Percentiles rank a stretch among this genome's conserved stretches.
Evolutionary conservation across 2,888 invertebrate genomes (phyloP).

Genomic region (Caenorhabditis virilis): DNA sequence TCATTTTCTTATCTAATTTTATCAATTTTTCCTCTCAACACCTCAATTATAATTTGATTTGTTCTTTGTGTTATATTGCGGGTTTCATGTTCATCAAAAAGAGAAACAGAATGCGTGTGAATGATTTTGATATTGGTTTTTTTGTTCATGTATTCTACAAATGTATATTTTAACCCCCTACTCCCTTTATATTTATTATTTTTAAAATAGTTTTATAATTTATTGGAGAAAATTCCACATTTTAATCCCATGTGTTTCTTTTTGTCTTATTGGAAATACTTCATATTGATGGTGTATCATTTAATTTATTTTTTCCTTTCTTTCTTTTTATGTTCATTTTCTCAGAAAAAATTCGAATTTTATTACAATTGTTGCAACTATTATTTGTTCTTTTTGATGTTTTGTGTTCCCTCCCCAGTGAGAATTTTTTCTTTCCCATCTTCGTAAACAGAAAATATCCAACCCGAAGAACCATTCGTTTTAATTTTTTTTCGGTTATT

Average conservation of each 20-base stretch:
- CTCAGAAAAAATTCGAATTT: too few relatives aligned
- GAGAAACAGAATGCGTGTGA: neutral
- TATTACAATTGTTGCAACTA: too few relatives aligned
- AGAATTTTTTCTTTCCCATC: neutral
- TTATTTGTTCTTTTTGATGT: too few relatives aligned
- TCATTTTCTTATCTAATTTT: constrained; percentile 8
- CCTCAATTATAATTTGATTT: neutral
- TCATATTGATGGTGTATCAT: too few relatives aligned
- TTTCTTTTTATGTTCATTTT: too few relatives aligned
- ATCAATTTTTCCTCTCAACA: neutral
- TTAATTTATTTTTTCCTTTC: too few relatives aligned
- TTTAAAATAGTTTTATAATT: neutral
- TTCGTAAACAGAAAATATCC: neutral
- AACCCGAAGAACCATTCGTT: neutral
- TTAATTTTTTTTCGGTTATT: neutral
- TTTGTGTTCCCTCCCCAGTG: too few relatives aligned
- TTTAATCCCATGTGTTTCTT: too few relatives aligned
- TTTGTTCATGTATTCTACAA: neutral
- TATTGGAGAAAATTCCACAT: neutral
- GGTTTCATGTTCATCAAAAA: constrained; percentile 30
- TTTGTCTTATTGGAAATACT: too few relatives aligned
- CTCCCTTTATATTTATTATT: too few relatives aligned
- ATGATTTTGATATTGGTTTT: neutral
- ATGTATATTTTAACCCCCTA: neutral
- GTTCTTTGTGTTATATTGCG: constrained; percentile 33